Evolutionary conservation across 2,888 invertebrate species (phyloP), one percentile per base, ranked within the genome.

Genomic region (Mesorhabditis sp.): DNA sequence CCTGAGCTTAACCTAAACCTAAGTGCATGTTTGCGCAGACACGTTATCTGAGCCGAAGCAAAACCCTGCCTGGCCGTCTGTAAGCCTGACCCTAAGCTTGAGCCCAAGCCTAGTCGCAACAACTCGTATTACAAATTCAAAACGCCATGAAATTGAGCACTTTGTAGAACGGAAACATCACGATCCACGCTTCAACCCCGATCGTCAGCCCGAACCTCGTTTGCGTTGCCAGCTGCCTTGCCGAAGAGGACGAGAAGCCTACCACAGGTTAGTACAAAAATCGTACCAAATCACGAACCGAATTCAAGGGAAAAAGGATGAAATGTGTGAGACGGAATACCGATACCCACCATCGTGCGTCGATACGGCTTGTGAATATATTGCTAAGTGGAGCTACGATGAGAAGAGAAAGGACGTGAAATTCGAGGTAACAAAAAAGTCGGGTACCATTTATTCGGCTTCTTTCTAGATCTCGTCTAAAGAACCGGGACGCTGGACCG

Each of bases 401-500:
- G 71, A 72, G n/a, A 66, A 67, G 5, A 70, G 70, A 50, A 74
- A 82, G 58, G 81, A 81, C 43, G 81, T 86, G 43, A 70, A 72
- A 6, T 86, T 86, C 76, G 82, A 81, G 10, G 63, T 62, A 7
- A 7, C 13, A n/a, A 7, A 62, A 15, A 10, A 62, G 7, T 6
- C 41, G 63, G 28, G 2, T 28, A 28, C 28, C 28, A 28, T 28
- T 28, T 28, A 28, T 28, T 28, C 28, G 1, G 28, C 28, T 28
- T 28, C 7, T 28, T n/a, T 62, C 6, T 15, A 62, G 45, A 84
- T 86, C 69, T 75, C 74, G 41, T 76, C 85, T 5, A 77, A 79
- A 64, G 84, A 80, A 5, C 72, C 80, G 63, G 85, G 85, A 65
- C 69, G 85, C 50, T 86, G 86, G 86, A 87, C 86, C 2, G 86